phyloP scores from a whole-genome alignment of 2,888 invertebrate genomes.

The Drosophila phalerata region DNA sequence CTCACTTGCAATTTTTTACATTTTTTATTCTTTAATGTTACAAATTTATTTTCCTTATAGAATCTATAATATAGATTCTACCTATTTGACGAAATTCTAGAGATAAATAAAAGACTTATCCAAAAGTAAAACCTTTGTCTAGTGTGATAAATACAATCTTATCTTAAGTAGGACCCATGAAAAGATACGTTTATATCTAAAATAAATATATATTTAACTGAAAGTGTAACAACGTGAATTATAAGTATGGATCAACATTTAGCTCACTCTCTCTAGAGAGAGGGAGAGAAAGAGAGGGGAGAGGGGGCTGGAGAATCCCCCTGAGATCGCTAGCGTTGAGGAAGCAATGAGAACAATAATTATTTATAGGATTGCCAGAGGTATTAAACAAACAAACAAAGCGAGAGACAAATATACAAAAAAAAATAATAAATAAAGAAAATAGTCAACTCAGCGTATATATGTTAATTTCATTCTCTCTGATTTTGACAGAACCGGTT shows the following conservation, averaged over 20 bases:
- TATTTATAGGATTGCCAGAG: slow-evolving; percentile 50
- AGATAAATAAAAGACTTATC: background rate
- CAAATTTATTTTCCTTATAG: background rate
- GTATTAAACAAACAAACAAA: slow-evolving; percentile 11
- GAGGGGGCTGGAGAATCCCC: background rate
- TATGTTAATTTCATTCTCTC: slow-evolving; percentile 45
- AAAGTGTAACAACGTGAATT: background rate
- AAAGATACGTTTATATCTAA: background rate
- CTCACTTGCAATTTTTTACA: too few relatives aligned
- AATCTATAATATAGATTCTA: background rate
- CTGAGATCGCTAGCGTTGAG: background rate
- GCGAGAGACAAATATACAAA: slow-evolving; percentile 6
- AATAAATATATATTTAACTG: background rate
- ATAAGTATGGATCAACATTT: background rate
- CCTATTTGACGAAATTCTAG: background rate
- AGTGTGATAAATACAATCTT: slow-evolving; percentile 9
- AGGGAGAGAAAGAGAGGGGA: background rate
- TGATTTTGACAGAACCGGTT: slow-evolving; percentile 50
- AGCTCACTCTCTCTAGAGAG: background rate
- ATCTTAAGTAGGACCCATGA: background rate
- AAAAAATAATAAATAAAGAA: background rate
- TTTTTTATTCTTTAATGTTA: background rate
- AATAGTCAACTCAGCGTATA: slow-evolving; percentile 13
- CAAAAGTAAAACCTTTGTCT: background rate
- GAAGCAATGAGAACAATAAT: slow-evolving; percentile 46